Conservation (phyloP, 37 sponge, comb jelly and placozoan genomes). For the Diacarnus erythraeanus region DNA sequence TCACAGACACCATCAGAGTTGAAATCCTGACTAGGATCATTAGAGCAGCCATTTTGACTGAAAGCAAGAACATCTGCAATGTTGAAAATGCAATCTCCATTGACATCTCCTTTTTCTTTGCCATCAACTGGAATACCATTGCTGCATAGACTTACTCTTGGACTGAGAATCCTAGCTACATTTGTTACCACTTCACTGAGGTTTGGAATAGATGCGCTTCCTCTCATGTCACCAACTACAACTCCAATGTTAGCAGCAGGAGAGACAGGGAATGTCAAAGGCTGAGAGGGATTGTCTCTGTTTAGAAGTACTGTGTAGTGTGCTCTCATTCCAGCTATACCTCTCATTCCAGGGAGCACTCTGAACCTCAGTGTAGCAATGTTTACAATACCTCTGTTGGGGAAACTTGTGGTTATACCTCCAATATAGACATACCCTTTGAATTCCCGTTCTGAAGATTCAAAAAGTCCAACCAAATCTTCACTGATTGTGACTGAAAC, state of each 20-base stretch:
- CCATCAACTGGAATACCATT: constrained; percentile 8
- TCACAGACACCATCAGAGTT: constrained; percentile 58
- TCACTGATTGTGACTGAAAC: constrained; percentile 6
- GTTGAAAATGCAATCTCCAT: constrained; percentile 77
- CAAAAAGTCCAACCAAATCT: constrained; percentile 4
- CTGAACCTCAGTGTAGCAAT: constrained; percentile 49
- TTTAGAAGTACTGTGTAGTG: constrained; percentile 19
- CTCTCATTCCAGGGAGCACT: background rate
- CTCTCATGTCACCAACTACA: constrained; percentile 6
- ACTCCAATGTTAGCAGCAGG: constrained; percentile 56
- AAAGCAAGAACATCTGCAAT: constrained; percentile 44
- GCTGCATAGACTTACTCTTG: constrained; percentile 25
- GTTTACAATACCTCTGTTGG: constrained; percentile 3
- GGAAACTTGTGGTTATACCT: constrained; percentile 17
- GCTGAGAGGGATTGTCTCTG: constrained; percentile 1
- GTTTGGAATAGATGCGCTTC: constrained; percentile 10
- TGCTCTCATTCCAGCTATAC: constrained; percentile 33
- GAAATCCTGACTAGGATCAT: constrained; percentile 22
- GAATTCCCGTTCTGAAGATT: constrained; percentile 26
- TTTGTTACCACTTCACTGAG: background rate
- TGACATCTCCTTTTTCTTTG: constrained; percentile 55
- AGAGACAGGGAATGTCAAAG: constrained; percentile 2
- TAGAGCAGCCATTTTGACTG: constrained; percentile 2
- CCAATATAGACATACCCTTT: constrained; percentile 60
- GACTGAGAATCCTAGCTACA: background rate